phyloP scores from a whole-genome alignment of 2,888 invertebrate species.

The Parnassius apollo region DNA sequence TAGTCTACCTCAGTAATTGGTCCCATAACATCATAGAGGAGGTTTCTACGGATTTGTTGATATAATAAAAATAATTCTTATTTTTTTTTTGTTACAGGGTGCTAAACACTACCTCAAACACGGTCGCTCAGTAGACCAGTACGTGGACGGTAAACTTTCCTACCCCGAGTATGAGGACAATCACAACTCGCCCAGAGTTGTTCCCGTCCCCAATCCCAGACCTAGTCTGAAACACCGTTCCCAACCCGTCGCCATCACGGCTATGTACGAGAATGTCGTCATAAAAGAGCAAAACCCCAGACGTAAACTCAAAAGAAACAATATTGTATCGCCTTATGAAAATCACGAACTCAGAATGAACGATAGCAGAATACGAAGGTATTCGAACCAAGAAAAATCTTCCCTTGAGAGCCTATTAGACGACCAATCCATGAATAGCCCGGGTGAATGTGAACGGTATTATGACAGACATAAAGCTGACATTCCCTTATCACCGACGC shows the following conservation, averaged over 20 bases:
- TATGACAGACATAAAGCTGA: conserved; percentile 67
- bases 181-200: conserved; percentile 65
- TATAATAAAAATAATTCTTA: not conserved
- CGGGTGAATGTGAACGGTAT: conserved; percentile 71
- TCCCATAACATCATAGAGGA: too few relatives aligned
- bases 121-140: conserved; percentile 88
- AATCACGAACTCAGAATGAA: conserved; percentile 80
- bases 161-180: conserved; percentile 80
- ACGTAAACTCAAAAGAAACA: conserved; percentile 83
- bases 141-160: conserved; percentile 85
- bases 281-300: conserved; percentile 87
- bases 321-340: conserved; percentile 82
- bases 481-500: conserved; percentile 91
- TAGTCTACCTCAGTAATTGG: too few relatives aligned
- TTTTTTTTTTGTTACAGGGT: conserved; percentile 67
- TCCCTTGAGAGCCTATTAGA: conserved; percentile 83
- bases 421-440: conserved; percentile 78
- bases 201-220: conserved; percentile 69
- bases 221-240: conserved; percentile 71
- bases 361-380: conserved; percentile 64
- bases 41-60: too few relatives aligned
- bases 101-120: conserved; percentile 83
- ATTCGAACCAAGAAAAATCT: conserved; percentile 77
- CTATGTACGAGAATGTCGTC: conserved; percentile 86
- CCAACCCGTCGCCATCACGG: conserved; percentile 87